Percentiles rank a stretch among this genome's conserved stretches.
phyloP scores from a whole-genome alignment of 1,140 invertebrate genomes.

The Colletes latitarsis region DNA sequence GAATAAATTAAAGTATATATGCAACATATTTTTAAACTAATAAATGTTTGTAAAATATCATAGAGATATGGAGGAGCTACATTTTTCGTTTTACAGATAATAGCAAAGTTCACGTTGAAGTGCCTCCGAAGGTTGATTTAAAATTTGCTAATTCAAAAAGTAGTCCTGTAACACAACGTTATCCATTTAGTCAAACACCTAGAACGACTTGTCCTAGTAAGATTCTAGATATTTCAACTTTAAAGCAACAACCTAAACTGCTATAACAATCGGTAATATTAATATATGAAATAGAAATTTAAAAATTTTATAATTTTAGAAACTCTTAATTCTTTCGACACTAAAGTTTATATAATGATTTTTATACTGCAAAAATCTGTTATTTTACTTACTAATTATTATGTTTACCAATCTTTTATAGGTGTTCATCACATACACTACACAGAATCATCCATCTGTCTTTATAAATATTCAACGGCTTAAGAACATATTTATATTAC shows the following conservation, averaged over 20 bases:
- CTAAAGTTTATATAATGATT: neutral
- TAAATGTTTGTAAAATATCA: conserved; percentile 1
- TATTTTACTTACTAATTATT: neutral
- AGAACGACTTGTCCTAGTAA: conserved; percentile 78
- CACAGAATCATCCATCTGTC: neutral
- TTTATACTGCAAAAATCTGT: no score
- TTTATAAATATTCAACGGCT: neutral
- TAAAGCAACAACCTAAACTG: conserved; percentile 85
- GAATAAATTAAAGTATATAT: neutral
- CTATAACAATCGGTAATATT: conserved; percentile 72
- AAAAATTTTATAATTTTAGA: neutral
- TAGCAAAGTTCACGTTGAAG: conserved; percentile 25
- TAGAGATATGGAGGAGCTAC: neutral
- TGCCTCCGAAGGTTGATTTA: conserved; percentile 35
- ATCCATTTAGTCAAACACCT: conserved; percentile 60
- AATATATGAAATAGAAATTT: conserved; percentile 4
- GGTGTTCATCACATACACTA: neutral
- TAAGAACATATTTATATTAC: conserved; percentile 7
- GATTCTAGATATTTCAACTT: conserved; percentile 85
- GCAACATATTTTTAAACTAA: conserved; percentile 3
- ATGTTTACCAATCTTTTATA: neutral
- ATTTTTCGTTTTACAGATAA: conserved; percentile 28
- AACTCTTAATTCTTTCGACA: neutral
- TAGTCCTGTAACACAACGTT: conserved; percentile 34
- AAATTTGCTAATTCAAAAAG: conserved; percentile 32